Conservation (phyloP, 2,113 vertebrate genomes). For the Chloroceryle aenea region DNA sequence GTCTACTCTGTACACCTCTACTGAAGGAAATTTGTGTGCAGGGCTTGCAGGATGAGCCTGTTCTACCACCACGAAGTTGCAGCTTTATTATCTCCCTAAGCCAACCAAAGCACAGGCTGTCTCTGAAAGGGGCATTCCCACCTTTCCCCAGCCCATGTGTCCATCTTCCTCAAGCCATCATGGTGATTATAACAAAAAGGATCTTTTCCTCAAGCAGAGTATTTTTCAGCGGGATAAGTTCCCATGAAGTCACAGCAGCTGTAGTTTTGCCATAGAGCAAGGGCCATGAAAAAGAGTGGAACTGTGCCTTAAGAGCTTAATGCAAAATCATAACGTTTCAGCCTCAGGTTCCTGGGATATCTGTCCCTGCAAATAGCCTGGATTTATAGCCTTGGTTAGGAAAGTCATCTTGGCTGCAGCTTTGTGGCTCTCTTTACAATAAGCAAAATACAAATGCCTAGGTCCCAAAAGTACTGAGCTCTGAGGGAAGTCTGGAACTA, state of each 20-base stretch:
- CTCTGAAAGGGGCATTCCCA: neutral
- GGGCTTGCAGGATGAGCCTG: neutral
- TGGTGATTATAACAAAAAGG: neutral
- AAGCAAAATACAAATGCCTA: constrained; percentile 1
- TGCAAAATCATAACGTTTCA: constrained; percentile 48
- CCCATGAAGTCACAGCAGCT: constrained; percentile 31
- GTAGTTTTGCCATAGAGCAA: constrained; percentile 41
- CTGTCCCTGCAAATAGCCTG: constrained; percentile 19
- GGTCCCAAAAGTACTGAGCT: neutral
- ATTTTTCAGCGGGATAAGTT: constrained; percentile 40
- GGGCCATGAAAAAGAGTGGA: constrained; percentile 58
- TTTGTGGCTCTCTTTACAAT: neutral
- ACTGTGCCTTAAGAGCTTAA: constrained; percentile 29
- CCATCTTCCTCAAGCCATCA: neutral
- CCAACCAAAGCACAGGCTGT: neutral
- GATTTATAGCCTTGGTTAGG: constrained; percentile 50
- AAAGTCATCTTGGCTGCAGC: constrained; percentile 37
- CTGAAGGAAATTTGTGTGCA: neutral
- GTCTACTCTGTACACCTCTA: neutral
- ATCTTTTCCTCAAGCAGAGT: constrained; percentile 1
- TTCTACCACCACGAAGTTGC: neutral
- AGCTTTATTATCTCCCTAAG: neutral
- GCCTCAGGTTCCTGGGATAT: constrained; percentile 43
- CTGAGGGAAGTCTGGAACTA: constrained; percentile 3
- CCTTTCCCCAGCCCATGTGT: neutral